These are phyloP conservation scores for Brachynemurus nebulosus DNA, from an alignment of 2,888 invertebrate genomes.

Conservation along the genomic window DNA sequence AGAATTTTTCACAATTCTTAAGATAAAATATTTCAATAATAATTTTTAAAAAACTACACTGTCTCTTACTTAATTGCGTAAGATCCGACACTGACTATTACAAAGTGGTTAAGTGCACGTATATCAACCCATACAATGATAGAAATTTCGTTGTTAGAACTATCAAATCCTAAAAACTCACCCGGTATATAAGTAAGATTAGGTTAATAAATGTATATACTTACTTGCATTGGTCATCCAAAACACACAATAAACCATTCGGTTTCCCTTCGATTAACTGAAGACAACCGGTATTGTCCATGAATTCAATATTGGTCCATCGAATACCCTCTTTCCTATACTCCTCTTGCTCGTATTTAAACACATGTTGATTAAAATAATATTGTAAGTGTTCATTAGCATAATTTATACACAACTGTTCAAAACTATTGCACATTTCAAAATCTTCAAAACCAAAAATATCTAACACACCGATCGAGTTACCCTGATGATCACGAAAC, in stretches of 20 bases:
- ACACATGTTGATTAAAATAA: conserved; percentile 96
- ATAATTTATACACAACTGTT: conserved; percentile 94
- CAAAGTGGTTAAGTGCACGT: too few species aligned
- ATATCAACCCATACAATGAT: too few species aligned
- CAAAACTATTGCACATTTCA: conserved; percentile 79
- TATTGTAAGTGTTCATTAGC: conserved; percentile 95
- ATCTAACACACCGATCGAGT: conserved; percentile 88
- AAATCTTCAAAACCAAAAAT: conserved; percentile 98
- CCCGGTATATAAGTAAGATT: too few species aligned
- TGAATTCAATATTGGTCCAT: conserved; percentile 93
- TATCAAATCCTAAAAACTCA: too few species aligned
- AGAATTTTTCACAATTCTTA: too few species aligned
- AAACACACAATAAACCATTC: conserved; percentile 72
- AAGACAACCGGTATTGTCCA: conserved; percentile 89
- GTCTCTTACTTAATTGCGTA: too few species aligned
- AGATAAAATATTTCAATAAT: too few species aligned
- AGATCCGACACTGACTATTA: too few species aligned
- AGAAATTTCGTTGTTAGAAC: too few species aligned
- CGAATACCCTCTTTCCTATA: conserved; percentile 85
- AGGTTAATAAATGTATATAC: conserved; percentile 25
- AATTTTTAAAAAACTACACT: too few species aligned
- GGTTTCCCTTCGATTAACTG: conserved; percentile 86
- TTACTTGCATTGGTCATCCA: conserved; percentile 96
- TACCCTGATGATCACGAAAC: conserved; percentile 73
- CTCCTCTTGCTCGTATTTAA: conserved; percentile 95